Evolutionary conservation across 2,888 invertebrate species (phyloP), one percentile per base, ranked within the genome.

Genomic region (Athalia cordata): DNA sequence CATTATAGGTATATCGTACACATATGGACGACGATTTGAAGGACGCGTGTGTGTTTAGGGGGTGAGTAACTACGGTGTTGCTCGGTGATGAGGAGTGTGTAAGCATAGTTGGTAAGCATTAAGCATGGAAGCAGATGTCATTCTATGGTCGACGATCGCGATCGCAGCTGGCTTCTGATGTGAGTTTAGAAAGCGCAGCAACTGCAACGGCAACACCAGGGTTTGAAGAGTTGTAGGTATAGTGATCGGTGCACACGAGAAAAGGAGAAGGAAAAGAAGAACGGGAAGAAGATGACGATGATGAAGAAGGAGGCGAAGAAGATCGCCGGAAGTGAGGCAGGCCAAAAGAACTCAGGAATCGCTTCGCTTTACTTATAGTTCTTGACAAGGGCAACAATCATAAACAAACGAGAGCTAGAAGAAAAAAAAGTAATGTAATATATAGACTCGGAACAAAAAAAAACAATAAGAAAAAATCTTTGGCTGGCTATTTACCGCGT

Each of bases 91-190:
- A 66, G n/a, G 66, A 4, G 66, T 66, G 66, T 13, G 13, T 15
- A 62, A 15, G 15, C 29, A 29, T 29, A 29, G 29, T 29, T 8
- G 8, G 64, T 29, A 9, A n/a, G 45, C 8, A 61, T 75, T 68
- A 72, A 77, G 77, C 77, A 52, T 79, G 74, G 77, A 78, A 79
- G 74, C 79, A 78, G 79, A 79, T 79, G 79, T 79, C 79, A 79
- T 77, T 77, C 70, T 52, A 65, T 11, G 61, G 77, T 79, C 77
- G 75, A 75, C 75, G 75, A 75, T 75, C 75, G 75, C 75, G 62
- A 75, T 74, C 77, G 70, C 77, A 79, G 77, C 77, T 79, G 79
- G 79, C 77, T 79, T 11, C 52, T 13, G 7, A 29, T 29, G 29
- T 29, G 2, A 72, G 15, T 72, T 72, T 59, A 72, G 57, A 72